These are phyloP conservation scores for Drosophila mauritiana DNA, from an alignment of 1,140 invertebrate genomes.

Conservation along the genomic window DNA sequence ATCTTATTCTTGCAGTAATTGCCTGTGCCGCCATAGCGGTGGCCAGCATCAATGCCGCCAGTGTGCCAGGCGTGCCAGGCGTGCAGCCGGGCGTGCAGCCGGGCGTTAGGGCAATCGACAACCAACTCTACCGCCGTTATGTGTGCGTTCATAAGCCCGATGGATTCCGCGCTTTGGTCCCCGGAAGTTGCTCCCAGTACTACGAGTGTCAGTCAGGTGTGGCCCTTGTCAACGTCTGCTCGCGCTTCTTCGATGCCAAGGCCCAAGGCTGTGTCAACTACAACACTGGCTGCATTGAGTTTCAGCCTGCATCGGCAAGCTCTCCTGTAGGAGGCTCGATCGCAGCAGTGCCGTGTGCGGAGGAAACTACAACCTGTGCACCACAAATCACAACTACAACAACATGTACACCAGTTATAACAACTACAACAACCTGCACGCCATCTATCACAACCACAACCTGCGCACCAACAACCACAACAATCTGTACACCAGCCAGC, in stretches of 20 bases:
- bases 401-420: too few relatives aligned
- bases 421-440: too few relatives aligned
- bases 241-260: slow-evolving; percentile 64
- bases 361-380: not conserved
- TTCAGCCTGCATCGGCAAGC: slow-evolving; percentile 1
- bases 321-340: not conserved
- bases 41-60: slow-evolving; percentile 43
- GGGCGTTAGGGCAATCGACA: slow-evolving; percentile 43
- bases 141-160: slow-evolving; percentile 60
- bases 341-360: slow-evolving; percentile 23
- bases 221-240: slow-evolving; percentile 50
- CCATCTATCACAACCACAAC: not conserved
- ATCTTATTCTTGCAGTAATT: slow-evolving; percentile 39
- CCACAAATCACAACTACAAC: slow-evolving; percentile 8
- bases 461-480: too few relatives aligned
- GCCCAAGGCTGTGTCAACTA: slow-evolving; percentile 61
- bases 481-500: too few relatives aligned
- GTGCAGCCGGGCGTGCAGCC: slow-evolving; percentile 11
- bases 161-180: slow-evolving; percentile 70
- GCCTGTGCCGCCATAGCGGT: slow-evolving; percentile 56
- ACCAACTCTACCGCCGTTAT: slow-evolving; percentile 60
- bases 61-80: slow-evolving; percentile 4
- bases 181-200: slow-evolving; percentile 75
- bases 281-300: slow-evolving; percentile 65
- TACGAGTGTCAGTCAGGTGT: slow-evolving; percentile 68